Evolutionary conservation across 1,140 invertebrate species (phyloP).

Genomic region (Sinonovacula constricta): DNA sequence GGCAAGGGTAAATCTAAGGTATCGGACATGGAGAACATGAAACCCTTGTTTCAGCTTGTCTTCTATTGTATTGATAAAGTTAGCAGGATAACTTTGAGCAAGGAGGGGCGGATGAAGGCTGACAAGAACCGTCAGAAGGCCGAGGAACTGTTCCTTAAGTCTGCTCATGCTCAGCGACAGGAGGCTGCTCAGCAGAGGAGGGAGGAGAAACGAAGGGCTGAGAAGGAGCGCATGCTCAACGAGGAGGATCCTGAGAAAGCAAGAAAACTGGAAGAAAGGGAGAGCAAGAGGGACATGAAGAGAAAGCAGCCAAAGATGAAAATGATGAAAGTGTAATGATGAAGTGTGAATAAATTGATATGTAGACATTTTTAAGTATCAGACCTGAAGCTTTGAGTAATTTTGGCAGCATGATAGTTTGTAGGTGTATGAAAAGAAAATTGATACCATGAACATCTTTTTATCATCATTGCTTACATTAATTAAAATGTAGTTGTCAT

Average conservation of each 20-base stretch:
- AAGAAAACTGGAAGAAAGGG: conserved; percentile 96
- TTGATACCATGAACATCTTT: too few species aligned
- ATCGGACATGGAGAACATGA: conserved; percentile 86
- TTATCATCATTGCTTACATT: too few species aligned
- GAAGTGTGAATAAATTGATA: too few species aligned
- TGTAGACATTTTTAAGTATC: too few species aligned
- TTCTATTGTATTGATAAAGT: conserved; percentile 96
- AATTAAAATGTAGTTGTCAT: too few species aligned
- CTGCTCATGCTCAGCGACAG: conserved; percentile 93
- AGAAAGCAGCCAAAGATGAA: conserved; percentile 98
- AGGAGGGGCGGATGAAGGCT: conserved; percentile 93
- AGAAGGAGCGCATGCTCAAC: conserved; percentile 89
- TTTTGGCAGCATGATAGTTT: too few species aligned
- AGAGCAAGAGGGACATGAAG: conserved; percentile 95
- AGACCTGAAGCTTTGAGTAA: too few species aligned
- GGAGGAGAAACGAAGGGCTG: conserved; percentile 91
- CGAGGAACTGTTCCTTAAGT: conserved; percentile 95
- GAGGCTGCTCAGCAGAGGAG: conserved; percentile 90
- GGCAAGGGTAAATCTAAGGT: conserved; percentile 74
- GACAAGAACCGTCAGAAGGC: conserved; percentile 95
- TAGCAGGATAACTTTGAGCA: conserved; percentile 91
- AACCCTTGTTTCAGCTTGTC: conserved; percentile 90
- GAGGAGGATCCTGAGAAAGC: conserved; percentile 99
- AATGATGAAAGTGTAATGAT: conserved; percentile 93
- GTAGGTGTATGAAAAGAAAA: too few species aligned